Evolutionary conservation across 1,140 invertebrate genomes (phyloP).

Genomic region (Tetranychus cinnabarinus): DNA sequence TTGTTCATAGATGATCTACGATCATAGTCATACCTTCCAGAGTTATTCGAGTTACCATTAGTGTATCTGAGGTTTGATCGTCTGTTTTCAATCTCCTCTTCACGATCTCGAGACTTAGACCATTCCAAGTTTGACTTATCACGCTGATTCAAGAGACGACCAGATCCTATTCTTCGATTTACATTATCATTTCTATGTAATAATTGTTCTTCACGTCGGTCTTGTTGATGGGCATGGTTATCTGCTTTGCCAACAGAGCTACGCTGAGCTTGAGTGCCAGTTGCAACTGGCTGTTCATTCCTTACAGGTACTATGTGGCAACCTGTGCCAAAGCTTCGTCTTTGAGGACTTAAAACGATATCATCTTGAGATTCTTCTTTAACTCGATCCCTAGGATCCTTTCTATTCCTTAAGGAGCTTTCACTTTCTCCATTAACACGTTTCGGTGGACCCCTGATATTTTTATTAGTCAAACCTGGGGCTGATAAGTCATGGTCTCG

Average conservation of each 20-base stretch:
- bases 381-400: conserved; percentile 44
- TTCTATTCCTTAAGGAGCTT: conserved; percentile 15
- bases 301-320: conserved; percentile 28
- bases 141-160: neutral
- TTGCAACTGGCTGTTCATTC: neutral
- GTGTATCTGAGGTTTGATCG: neutral
- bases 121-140: neutral
- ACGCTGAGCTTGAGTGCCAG: neutral
- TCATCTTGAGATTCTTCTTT: conserved; percentile 49
- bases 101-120: neutral
- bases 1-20: neutral
- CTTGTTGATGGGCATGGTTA: neutral
- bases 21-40: neutral
- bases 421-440: conserved; percentile 22
- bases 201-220: neutral
- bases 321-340: conserved; percentile 54
- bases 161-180: neutral
- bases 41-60: neutral
- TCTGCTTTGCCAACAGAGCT: neutral
- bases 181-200: neutral
- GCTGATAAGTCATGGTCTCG: too few relatives aligned
- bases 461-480: too few relatives aligned
- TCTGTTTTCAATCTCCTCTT: neutral
- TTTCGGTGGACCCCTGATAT: conserved; percentile 12
- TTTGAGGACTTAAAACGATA: conserved; percentile 54